A percentile compares a stretch with the other conserved stretches of the same genome.
Conservation (phyloP, 2,797 vertebrate species). For the Mus spretus region DNA sequence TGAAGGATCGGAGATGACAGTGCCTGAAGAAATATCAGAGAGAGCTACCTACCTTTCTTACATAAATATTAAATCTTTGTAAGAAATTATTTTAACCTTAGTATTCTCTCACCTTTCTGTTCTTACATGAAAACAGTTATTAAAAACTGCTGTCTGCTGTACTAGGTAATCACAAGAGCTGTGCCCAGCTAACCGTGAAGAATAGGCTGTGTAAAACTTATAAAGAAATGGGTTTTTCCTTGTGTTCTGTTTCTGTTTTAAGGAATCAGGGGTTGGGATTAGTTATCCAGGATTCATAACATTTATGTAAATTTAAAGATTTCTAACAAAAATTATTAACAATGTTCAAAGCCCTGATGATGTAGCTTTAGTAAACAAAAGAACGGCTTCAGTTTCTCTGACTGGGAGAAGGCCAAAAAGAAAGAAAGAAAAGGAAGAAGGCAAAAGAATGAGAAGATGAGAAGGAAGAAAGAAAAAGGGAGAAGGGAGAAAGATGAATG, state of each 20-base stretch:
- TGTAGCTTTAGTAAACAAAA: not conserved
- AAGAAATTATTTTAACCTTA: not conserved
- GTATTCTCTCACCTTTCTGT: not conserved
- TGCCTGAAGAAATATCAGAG: not conserved
- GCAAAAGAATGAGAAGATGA: not conserved
- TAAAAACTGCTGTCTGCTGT: not conserved
- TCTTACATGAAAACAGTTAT: not conserved
- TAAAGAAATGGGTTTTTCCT: not conserved
- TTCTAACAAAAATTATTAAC: not conserved
- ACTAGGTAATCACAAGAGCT: not conserved
- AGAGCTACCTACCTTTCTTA: not conserved
- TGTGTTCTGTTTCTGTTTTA: not conserved
- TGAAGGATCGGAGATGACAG: not conserved
- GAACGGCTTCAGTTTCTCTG: not conserved
- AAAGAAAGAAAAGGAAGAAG: not conserved
- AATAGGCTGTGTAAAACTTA: not conserved
- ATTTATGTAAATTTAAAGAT: not conserved
- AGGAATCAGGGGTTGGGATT: not conserved
- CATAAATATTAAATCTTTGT: not conserved
- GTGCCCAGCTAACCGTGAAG: not conserved
- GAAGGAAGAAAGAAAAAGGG: not conserved
- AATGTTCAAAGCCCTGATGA: not conserved
- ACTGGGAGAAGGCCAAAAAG: not conserved
- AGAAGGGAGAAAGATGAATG: not conserved
- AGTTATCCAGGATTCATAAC: not conserved